Base-by-base conservation (phyloP, 1,140 invertebrate species). In the Venustaconcha ellipsiformis region DNA sequence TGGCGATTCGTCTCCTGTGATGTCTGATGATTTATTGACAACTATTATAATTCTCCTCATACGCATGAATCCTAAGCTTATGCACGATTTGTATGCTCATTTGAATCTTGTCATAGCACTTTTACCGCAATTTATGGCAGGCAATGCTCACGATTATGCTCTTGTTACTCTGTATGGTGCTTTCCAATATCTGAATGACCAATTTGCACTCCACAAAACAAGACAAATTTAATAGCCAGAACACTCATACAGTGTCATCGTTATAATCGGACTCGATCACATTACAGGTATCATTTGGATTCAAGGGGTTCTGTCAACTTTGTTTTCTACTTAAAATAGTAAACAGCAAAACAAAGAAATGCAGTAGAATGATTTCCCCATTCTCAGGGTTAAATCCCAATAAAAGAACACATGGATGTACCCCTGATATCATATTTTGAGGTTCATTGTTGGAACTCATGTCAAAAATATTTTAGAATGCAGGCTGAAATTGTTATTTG, bases 91-190 rank as follows among this genome's bases (percentile, higher is more conserved):
- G 57, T 77, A 72, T 68, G 64, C 75, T 17, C 75, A 77, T 60
- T 37, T 77, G 14, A 77, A 77, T 59, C 48, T 77, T 23, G 60
- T 70, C 17, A 72, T 77, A 59, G 70, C 72, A 56, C 57, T 77
- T 18, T 59, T 63, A 48, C 75, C 75, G 55, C 20, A 56, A 2
- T 77, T 77, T 30, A 77, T 77, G 75, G 70, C 72, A 26, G 75
- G 75, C 8, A 77, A 72, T 62, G 75, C 75, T 23, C 75, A 77
- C 67, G 75, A 77, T 56, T 77, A 77, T 67, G 67, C 75, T n/a
- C 48, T 77, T 11, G 69, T 70, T 17, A 77, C 60, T 11, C 26
- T 77, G 14, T 60, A 57, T 20, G 64, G 72, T 3, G 75, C 75
- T 15, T 77, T 67, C 37, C 70, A 77, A 17, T 70, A 77, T 30